Percentiles rank a stretch among this genome's conserved stretches.
phyloP scores from a whole-genome alignment of 2,113 vertebrate species.

The Apaloderma vittatum region DNA sequence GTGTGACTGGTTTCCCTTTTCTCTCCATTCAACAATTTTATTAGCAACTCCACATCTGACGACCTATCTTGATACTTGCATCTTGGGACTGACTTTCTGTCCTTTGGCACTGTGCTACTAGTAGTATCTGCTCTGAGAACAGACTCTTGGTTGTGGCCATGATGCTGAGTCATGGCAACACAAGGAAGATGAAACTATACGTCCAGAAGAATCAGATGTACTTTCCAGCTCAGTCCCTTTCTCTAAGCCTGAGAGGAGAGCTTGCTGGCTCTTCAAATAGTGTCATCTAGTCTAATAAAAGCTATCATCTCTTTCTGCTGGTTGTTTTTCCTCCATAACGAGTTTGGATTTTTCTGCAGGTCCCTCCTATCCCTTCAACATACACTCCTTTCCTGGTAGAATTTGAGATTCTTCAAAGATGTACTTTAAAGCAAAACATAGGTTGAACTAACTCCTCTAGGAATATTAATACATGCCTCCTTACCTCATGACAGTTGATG shows the following conservation, averaged over 20 bases:
- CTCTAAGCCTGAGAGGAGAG: not conserved
- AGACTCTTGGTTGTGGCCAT: not conserved
- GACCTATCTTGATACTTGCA: not conserved
- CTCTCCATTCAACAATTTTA: not conserved
- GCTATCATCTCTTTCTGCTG: not conserved
- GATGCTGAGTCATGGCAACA: not conserved
- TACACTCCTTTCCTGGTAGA: not conserved
- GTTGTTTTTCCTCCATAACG: not conserved
- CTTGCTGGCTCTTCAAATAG: not conserved
- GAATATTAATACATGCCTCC: not conserved
- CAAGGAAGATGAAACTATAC: not conserved
- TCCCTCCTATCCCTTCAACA: not conserved
- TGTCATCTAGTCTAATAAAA: not conserved
- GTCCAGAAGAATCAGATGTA: not conserved
- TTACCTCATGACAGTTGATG: not conserved
- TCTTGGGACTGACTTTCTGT: not conserved
- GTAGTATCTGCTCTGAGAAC: not conserved
- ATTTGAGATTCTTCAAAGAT: not conserved
- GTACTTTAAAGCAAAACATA: not conserved
- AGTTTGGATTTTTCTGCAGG: not conserved
- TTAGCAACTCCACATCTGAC: not conserved
- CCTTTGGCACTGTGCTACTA: not conserved
- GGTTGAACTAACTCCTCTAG: not conserved
- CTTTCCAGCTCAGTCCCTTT: not conserved
- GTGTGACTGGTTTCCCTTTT: not conserved